Base-by-base conservation (phyloP, 2,797 vertebrate genomes). In the Tauraco hartlaubi region DNA sequence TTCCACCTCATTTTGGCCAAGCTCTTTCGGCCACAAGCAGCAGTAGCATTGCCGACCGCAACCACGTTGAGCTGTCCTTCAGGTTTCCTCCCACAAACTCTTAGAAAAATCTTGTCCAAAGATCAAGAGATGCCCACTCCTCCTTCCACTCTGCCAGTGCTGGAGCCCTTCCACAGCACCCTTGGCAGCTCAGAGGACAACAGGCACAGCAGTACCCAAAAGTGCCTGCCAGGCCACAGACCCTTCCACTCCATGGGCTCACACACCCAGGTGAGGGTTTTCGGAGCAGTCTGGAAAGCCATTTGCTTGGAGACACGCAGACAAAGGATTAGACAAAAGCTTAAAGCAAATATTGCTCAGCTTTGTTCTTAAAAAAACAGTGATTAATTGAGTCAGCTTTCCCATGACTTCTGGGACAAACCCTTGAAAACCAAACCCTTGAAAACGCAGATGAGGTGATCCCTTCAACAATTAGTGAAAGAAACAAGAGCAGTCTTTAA, bases 191-290 rank as follows among this genome's bases (percentile, higher is more conserved):
- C 55, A 21, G 20, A 20, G 66, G 23, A 77, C 61, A 52, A 44
- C 2, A 0, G 0, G 46, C 31, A 58, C 19, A 29, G 44, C 51
- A 26, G 44, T 3, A 67, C n/a, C 35, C 6, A 1, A 48, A 89
- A 39, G 29, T 1, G 0, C 39, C 20, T 0, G 0, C 12, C 15
- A 0, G 0, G 55, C 31, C 11, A 2, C 25, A 25, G 29, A 58
- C 19, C 54, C 28, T 68, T 31, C 41, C n/a, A 13, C 19, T 85
- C 43, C 0, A 0, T 0, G 4, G 58, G 59, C 49, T 63, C 29
- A n/a, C 2, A 1, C 2, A 9, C 19, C 58, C 0, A 0, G 1
- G 4, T 6, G 39, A 54, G 20, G 22, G 22, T 23, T 68, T 87
- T 33, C 9, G 5, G 35, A 77, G 35, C 23, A 72, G 12, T 9